phyloP scores from a whole-genome alignment of 1,140 invertebrate species.

The Heliconius congener region DNA sequence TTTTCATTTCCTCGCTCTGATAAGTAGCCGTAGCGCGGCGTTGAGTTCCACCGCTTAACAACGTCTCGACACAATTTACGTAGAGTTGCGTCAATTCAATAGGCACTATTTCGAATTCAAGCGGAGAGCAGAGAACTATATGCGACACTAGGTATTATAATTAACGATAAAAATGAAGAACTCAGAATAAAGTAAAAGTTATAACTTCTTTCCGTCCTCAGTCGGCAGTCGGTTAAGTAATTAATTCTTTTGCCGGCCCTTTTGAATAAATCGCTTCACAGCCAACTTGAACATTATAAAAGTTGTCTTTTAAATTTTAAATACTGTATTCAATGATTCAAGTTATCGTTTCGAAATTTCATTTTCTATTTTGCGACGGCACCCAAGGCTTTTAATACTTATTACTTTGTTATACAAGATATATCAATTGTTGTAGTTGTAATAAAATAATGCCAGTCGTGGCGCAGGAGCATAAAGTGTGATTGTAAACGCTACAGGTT shows the following conservation, averaged over 20 bases:
- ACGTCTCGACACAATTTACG: too few relatives aligned
- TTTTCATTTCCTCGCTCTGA: too few relatives aligned
- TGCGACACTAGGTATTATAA: too few relatives aligned
- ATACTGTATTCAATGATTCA: slow-evolving; percentile 42
- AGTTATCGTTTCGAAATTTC: slow-evolving; percentile 31
- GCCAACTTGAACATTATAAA: slow-evolving; percentile 55
- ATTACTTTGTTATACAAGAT: background rate
- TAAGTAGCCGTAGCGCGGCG: too few relatives aligned
- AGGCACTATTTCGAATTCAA: too few relatives aligned
- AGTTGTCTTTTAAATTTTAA: slow-evolving; percentile 56
- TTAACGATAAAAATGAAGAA: too few relatives aligned
- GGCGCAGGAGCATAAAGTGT: too few relatives aligned
- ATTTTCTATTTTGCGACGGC: slow-evolving; percentile 16
- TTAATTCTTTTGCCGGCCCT: slow-evolving; percentile 66
- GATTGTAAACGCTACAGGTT: too few relatives aligned
- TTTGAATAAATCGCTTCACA: slow-evolving; percentile 68
- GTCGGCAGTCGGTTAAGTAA: slow-evolving; percentile 60
- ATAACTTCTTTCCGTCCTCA: slow-evolving; percentile 52
- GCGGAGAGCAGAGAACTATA: too few relatives aligned
- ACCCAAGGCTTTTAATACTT: background rate
- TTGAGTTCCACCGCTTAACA: too few relatives aligned
- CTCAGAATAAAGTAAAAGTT: slow-evolving; percentile 19
- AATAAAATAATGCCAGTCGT: background rate
- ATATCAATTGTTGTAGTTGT: background rate
- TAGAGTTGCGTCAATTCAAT: too few relatives aligned